Percentiles rank a stretch among this genome's conserved stretches.
phyloP scores from a whole-genome alignment of 2,888 invertebrate genomes.

The Steinernema scapterisci region DNA sequence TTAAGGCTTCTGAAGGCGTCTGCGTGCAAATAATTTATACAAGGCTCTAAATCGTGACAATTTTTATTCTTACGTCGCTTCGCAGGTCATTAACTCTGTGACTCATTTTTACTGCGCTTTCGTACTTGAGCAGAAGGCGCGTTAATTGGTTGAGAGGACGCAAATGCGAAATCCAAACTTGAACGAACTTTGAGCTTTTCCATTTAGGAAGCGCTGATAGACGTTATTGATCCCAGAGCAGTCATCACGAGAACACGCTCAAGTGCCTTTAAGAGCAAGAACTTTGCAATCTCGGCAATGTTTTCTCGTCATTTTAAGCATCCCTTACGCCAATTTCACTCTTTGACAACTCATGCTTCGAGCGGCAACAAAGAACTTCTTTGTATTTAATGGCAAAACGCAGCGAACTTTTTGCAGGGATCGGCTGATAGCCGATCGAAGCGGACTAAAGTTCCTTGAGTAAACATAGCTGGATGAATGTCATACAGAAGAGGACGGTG shows the following conservation, averaged over 20 bases:
- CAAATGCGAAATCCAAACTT: conserved; percentile 18
- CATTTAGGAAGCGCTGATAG: background rate
- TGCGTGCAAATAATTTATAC: background rate
- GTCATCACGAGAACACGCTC: conserved; percentile 17
- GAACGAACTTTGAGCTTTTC: background rate
- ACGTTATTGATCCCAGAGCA: conserved; percentile 30
- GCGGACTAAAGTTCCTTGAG: too few relatives aligned
- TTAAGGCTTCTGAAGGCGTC: background rate
- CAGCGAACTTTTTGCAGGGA: too few relatives aligned
- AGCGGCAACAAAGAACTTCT: too few relatives aligned
- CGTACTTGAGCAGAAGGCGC: background rate
- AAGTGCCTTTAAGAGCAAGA: background rate
- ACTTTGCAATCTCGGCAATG: conserved; percentile 24
- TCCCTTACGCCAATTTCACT: background rate
- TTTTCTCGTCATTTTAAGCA: background rate
- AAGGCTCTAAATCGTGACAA: too few relatives aligned
- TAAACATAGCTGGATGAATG: too few relatives aligned
- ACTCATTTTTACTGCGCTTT: too few relatives aligned
- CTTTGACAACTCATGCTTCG: too few relatives aligned
- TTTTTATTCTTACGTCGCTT: background rate
- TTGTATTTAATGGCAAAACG: too few relatives aligned
- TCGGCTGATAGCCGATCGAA: too few relatives aligned
- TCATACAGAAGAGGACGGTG: too few relatives aligned
- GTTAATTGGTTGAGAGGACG: conserved; percentile 1
- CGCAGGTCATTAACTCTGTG: too few relatives aligned